These are phyloP conservation scores for Threskiornis aethiopicus DNA, from an alignment of 2,797 vertebrate genomes.

Conservation along the genomic window DNA sequence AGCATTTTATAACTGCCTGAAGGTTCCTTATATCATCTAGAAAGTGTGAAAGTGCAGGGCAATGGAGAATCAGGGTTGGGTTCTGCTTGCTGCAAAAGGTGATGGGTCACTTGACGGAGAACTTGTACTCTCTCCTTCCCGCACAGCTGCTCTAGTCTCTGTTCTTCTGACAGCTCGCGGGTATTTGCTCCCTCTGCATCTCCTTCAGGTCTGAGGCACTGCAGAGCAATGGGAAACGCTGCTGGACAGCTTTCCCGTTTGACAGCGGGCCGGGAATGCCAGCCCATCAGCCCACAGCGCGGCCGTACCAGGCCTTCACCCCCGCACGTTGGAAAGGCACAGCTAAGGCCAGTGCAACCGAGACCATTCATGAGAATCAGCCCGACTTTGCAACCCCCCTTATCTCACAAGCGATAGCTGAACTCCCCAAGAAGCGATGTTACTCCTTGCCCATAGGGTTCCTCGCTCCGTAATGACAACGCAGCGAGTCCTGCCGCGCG, in stretches of 20 bases:
- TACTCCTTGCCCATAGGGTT: neutral
- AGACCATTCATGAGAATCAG: neutral
- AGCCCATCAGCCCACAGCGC: neutral
- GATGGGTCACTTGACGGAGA: neutral
- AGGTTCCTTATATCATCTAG: rapidly evolving
- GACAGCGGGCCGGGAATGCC: neutral
- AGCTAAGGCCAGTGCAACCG: neutral
- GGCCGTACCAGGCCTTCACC: neutral
- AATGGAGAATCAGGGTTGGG: neutral
- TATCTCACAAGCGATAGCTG: rapidly evolving
- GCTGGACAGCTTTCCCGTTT: neutral
- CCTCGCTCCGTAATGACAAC: rapidly evolving
- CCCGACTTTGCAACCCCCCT: too few species aligned
- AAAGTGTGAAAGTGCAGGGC: rapidly evolving
- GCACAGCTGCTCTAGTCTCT: neutral
- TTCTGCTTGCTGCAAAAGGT: neutral
- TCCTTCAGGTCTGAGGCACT: neutral
- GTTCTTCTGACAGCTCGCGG: neutral
- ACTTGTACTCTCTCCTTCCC: neutral
- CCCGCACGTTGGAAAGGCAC: neutral
- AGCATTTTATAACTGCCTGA: neutral
- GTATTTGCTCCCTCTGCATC: neutral
- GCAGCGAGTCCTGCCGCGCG: neutral
- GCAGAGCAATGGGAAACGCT: neutral
- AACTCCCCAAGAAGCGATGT: neutral